Base-by-base conservation (phyloP, 2,113 vertebrate genomes). In the Ailurus styani region DNA sequence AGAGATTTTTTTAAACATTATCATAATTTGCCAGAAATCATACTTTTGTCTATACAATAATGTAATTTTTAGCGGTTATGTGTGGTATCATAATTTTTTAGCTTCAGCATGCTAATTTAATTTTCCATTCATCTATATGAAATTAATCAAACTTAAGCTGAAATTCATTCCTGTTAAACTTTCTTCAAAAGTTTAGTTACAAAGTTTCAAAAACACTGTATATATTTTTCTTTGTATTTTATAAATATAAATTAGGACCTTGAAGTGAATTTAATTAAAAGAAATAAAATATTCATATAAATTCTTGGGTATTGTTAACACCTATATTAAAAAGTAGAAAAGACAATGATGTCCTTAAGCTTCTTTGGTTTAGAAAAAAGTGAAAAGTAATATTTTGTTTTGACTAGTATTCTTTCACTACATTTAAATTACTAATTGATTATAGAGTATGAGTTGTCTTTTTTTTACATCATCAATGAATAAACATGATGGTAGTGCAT, bases 361-460 rank as follows among this genome's bases (percentile, higher is more conserved):
- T 20, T 70, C 17, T 91, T 88, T 98, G 3, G 75, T 96, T 93
- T 13, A 98, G 90, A 94, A 95, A 84, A 93, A 75, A 93, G 87
- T 88, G 31, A 87, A 54, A 85, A 84, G 6, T 0, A n/a, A 47
- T 93, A 60, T 20, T 1, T 91, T 90, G 7, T 17, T 91, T 66
- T 93, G 54, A 64, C 14, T 95, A n/a, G 45, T 57, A 31, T 78
- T 86, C 21, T 84, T 94, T 60, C 37, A 96, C 20, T 34, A 40
- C 14, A 84, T 95, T 93, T 96, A 97, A 72, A 86, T 79, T 84
- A 17, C 9, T 97, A 93, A 95, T 90, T 97, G 47, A 83, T 96
- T 64, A 90, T 78, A 90, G 17, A 97, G 6, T 75, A 86, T 91
- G 27, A 93, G 37, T 23, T 73, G 0, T 79, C 50, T 95, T 97